These are phyloP conservation scores for Phoebastria nigripes DNA, from an alignment of 2,797 vertebrate species.

Conservation along the genomic window DNA sequence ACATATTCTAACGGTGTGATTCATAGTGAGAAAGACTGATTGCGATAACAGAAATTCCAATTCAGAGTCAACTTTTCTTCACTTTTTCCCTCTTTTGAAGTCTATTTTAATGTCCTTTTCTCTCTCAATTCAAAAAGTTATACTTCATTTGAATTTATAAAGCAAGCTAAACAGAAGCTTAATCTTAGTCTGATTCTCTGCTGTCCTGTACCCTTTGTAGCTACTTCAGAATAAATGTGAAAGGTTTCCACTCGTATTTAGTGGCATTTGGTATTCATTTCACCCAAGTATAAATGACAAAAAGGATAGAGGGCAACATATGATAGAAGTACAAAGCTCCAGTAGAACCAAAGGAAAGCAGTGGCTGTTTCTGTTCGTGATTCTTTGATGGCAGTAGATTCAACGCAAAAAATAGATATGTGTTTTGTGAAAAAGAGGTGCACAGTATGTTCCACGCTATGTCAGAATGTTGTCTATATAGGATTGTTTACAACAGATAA, in stretches of 20 bases:
- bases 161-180: slow-evolving; percentile 20
- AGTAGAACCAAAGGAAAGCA: not conserved
- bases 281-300: not conserved
- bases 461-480: not conserved
- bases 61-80: slow-evolving; percentile 10
- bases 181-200: slow-evolving; percentile 7
- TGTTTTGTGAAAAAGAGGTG: not conserved
- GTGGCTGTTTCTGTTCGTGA: not conserved
- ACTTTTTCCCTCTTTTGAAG: not conserved
- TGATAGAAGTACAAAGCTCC: not conserved
- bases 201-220: slow-evolving; percentile 5
- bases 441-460: not conserved
- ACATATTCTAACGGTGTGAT: not conserved
- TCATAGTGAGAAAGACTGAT: not conserved
- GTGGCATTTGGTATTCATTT: slow-evolving; percentile 30
- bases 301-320: not conserved
- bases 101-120: not conserved
- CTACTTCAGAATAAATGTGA: slow-evolving; percentile 36
- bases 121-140: not conserved
- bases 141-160: slow-evolving; percentile 49
- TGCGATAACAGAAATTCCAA: not conserved
- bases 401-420: not conserved
- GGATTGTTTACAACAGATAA: not conserved
- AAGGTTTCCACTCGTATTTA: not conserved
- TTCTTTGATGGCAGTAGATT: not conserved